phyloP scores from a whole-genome alignment of 2,797 vertebrate species.

The Cirrhinus molitorella region DNA sequence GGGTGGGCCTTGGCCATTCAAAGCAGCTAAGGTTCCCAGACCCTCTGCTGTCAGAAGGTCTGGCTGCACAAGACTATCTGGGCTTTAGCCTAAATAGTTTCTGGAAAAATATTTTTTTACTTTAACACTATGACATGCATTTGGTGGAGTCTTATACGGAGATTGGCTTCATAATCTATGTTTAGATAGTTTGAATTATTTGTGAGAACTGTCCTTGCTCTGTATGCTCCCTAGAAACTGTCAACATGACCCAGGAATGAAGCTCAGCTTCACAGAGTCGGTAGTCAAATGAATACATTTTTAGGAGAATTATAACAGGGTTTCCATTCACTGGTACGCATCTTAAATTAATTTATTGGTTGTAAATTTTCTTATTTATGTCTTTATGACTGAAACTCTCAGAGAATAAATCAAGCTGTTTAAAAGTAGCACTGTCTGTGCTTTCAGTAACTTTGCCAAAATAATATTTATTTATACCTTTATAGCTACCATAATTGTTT shows the following conservation, averaged over 20 bases:
- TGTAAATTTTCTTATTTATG: background rate
- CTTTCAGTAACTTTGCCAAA: background rate
- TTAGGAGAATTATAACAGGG: background rate
- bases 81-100: background rate
- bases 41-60: no score
- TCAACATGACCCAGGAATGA: slow-evolving; percentile 5
- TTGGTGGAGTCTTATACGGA: background rate
- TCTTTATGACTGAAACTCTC: background rate
- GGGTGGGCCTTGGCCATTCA: no score
- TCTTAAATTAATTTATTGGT: background rate
- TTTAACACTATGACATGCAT: background rate
- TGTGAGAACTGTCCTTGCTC: slow-evolving; percentile 1
- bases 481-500: slow-evolving; percentile 4
- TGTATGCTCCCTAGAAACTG: background rate
- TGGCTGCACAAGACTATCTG: background rate
- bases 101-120: background rate
- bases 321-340: background rate
- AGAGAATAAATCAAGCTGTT: slow-evolving; percentile 25
- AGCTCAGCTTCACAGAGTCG: background rate
- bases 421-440: slow-evolving; percentile 7
- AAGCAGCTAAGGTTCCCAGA: no score
- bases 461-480: slow-evolving; percentile 18
- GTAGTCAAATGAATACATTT: background rate
- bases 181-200: background rate
- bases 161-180: background rate